These are phyloP conservation scores for Chrysolina oricalcia DNA, from an alignment of 2,888 invertebrate species.

Conservation along the genomic window DNA sequence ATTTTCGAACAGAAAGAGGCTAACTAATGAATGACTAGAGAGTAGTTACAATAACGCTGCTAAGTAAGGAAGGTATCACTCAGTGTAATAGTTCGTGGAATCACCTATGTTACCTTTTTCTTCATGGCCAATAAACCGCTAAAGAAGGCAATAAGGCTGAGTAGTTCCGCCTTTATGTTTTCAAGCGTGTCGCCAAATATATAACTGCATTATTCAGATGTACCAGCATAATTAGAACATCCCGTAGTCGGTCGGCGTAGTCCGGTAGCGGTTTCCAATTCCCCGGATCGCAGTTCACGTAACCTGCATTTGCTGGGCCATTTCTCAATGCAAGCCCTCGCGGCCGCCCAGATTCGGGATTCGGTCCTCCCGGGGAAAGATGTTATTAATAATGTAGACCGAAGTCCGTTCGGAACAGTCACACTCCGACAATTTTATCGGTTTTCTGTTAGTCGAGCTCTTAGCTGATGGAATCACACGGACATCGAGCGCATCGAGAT, in stretches of 20 bases:
- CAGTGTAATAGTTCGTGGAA: background rate
- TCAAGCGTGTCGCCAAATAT: conserved; percentile 39
- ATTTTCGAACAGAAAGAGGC: too few species aligned
- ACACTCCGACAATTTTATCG: conserved; percentile 59
- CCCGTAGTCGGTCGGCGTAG: conserved; percentile 54
- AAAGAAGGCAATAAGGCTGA: background rate
- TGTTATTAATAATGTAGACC: conserved; percentile 64
- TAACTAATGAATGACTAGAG: too few species aligned
- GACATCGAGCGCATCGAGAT: conserved; percentile 43
- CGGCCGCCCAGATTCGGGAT: conserved; percentile 59
- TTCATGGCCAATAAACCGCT: conserved; percentile 7
- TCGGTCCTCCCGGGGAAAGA: conserved; percentile 56
- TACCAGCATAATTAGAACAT: conserved; percentile 62
- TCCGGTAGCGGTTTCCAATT: conserved; percentile 62
- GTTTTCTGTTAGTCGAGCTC: conserved; percentile 57
- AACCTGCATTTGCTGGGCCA: conserved; percentile 66
- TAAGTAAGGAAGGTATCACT: background rate
- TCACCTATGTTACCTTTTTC: background rate
- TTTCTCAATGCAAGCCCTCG: conserved; percentile 61
- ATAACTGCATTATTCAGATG: conserved; percentile 62
- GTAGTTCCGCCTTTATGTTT: conserved; percentile 14
- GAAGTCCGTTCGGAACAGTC: conserved; percentile 59
- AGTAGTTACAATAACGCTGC: background rate
- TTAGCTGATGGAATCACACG: conserved; percentile 59
- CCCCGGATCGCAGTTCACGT: conserved; percentile 61